Evolutionary conservation across 1,140 invertebrate genomes (phyloP), one percentile per base, ranked within the genome.

Genomic region (Elymnias hypermnestra): DNA sequence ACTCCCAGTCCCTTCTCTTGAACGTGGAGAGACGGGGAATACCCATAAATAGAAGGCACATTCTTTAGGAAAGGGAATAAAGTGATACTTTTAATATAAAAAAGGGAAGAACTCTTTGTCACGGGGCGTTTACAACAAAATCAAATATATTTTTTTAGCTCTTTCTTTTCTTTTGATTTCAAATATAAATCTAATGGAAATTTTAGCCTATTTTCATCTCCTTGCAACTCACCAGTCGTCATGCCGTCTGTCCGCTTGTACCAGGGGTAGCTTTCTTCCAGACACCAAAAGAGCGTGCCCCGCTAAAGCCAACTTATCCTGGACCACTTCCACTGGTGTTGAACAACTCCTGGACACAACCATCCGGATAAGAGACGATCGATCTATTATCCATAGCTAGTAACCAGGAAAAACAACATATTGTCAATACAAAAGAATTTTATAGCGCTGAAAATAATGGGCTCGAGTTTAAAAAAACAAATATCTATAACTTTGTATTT

Each of bases 371-470:
- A 95, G 77, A 50, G 95, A 93, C 0, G 92, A 89, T 0, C 91
- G 90, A 61, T 94, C 94, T 50, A 94, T 95, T 13, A 96, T 90
- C 95, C 95, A 97, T 3, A 95, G 82, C 94, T 95, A 55, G 15
- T 13, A 35, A 19, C 8, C 6, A 8, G 19, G 13, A 1, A 75
- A 61, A 43, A 36, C 17, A 43, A 5, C 2, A 2, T 22, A 22
- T 22, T 1, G 5, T 22, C 8, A 22, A 22, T 5, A 8, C 5
- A 22, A 6, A 22, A 2, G 21, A 22, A 22, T 22, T 22, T 22
- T 22, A 2, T 22, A n/a, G n/a, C n/a, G n/a, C n/a, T n/a, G n/a
- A n/a, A n/a, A n/a, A n/a, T n/a, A n/a, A n/a, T n/a, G n/a, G n/a
- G n/a, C n/a, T n/a, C n/a, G n/a, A n/a, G n/a, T n/a, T n/a, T n/a